Base-by-base conservation (phyloP, 2,888 invertebrate genomes). In the Schizaphis graminum region DNA sequence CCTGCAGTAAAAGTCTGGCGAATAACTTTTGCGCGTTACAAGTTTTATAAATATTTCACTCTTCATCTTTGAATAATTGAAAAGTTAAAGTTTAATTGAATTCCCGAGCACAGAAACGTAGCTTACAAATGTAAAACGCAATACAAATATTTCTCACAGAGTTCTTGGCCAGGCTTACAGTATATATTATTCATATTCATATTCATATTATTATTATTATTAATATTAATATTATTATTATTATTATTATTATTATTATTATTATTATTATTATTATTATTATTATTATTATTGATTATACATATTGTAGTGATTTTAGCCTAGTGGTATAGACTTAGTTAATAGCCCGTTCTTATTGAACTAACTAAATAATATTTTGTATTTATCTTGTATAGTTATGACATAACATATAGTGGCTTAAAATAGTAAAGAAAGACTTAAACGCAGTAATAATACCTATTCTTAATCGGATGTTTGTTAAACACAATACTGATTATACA, bases 1-100 rank as follows among this genome's bases (percentile, higher is more conserved):
- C 57, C n/a, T 61, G 28, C 85, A 89, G 85, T 86, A 90, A 67
- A 91, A 91, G 94, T 94, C 94, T 94, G 94, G 91, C 94, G 53
- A 94, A 94, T 91, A 94, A 94, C 86, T 94, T 91, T 61, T 13
- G 86, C 61, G 47, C 53, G 91, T 41, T 67, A 57, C 26, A 89
- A 93, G 57, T 90, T 90, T 85, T 85, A 93, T 93, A 90, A 61
- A 57, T 93, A 89, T 90, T 90, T 67, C 86, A 86, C 77, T 94
- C 90, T 86, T 85, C 84, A 47, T 94, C 86, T 91, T 90, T 89
- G 53, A 94, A 94, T 86, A 94, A 94, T 94, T 91, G 86, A 91
- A 94, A 94, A 91, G 92, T 92, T 92, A 49, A 92, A 92, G 90
- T 86, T 86, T 67, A 94, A 94, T 94, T 91, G 94, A 94, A 94